Evolutionary conservation across 2,888 invertebrate genomes (phyloP), one percentile per base, ranked within the genome.

Genomic region (Helicoverpa assulta): DNA sequence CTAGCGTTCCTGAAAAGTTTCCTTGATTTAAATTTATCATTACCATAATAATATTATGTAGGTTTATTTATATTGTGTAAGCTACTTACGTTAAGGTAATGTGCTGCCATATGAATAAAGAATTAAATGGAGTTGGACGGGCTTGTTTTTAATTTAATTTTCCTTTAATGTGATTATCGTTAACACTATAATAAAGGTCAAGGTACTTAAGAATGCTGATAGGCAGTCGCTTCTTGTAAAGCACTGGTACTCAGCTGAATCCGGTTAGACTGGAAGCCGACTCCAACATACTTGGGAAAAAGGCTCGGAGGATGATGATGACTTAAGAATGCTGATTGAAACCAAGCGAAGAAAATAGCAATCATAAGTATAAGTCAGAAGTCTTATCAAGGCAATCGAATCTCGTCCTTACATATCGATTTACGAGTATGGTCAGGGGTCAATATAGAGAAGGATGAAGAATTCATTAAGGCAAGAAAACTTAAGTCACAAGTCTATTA

Each of bases 1-100:
- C 57, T 33, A 58, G 78, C 47, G 80, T 58, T 0, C 83, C 89
- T 37, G 85, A 89, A 77, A 88, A 83, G 79, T 67, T 89, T 51
- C 66, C 63, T 19, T 80, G 78, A 70, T 18, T 1, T 8, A 19
- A 18, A 51, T 55, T 19, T 14, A 54, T 47, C 8, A 26, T 12
- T 63, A 47, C 5, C 18, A 58, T 54, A 26, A 26, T 5, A 29
- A 54, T 63, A 47, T 61, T 7, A 33, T 53, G 18, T 55, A 16
- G 26, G 26, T 26, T 26, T 26, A 26, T 26, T 26, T 4, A 26
- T 26, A 26, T 26, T 26, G 26, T 26, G 26, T 26, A 26, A 26
- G 26, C 26, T 72, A 26, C 14, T n/a, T 71, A 40, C 50, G 52
- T 18, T 0, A 18, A 40, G 5, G 3, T 37, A 47, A 26, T n/a